Evolutionary conservation across 2,797 vertebrate genomes (phyloP), one percentile per base, ranked within the genome.

Genomic region (Protosalanx chinensis): DNA sequence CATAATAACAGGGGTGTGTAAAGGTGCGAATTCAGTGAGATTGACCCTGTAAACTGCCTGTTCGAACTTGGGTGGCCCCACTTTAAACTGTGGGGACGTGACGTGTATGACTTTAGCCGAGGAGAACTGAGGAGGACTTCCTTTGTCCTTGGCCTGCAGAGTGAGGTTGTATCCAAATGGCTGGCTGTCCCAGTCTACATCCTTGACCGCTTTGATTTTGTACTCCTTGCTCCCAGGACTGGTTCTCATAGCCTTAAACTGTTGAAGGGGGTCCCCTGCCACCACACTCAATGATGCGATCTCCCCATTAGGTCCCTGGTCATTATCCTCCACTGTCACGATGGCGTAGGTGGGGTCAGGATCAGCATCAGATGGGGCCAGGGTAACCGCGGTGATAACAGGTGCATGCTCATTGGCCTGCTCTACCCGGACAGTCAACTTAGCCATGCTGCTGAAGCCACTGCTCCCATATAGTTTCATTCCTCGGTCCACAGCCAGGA

Each of bases 361-460:
- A 81, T 98, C 96, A 0, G 78, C 79, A 67, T 96, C 95, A 0
- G 95, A 95, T 0, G 95, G 96, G 33, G 90, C 88, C 37, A 96
- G 18, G 0, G 93, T 90, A 62, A 95, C 90, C 0, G 95, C 96
- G 0, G 94, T 93, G 80, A 99, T 93, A 23, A 93, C 81, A 0
- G 98, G 98, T 0, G 94, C 94, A 0, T 97, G 91, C 56, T 95
- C 94, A 0, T 99, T 99, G 67, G 96, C 96, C 87, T 95, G 97
- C 74, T 97, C 97, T 56, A 99, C 90, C 0, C 95, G 91, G 73
- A 98, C 93, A 0, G 91, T 94, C 8, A 99, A 91, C 76, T 93
- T 96, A 75, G 98, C 98, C 95, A 96, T 96, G 88, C 97, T 99
- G 79, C 97, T 98, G 87, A 99, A 93, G n/a, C 98, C 98, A 49